Base-by-base conservation (phyloP, 2,888 invertebrate genomes). In the Stramonita haemastoma region DNA sequence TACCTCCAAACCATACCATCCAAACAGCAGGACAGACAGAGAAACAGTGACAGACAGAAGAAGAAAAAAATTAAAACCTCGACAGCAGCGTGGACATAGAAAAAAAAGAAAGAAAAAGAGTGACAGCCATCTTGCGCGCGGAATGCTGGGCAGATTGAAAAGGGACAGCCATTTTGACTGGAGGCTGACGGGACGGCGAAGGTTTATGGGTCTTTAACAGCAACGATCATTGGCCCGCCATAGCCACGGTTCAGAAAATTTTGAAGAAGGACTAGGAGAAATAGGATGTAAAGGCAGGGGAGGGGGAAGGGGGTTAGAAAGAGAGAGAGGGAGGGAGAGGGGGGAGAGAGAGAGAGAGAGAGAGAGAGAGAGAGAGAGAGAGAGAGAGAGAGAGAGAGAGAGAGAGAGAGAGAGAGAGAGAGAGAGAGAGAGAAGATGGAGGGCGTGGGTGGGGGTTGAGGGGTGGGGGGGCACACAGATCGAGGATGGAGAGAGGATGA, bases 81-180 rank as follows among this genome's bases (percentile, higher is more conserved):
- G 8, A 46, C 46, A 46, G 46, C 46, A 46, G 46, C n/a, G n/a
- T n/a, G n/a, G n/a, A n/a, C n/a, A n/a, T n/a, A 57, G 15, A 57
- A 15, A 15, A 60, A 60, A 60, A 22, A 19, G 60, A 60, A 60
- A 60, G 60, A 60, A 60, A 22, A 15, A 60, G 22, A 15, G 22
- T 19, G 60, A 60, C 60, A 22, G 60, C 73, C 73, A 73, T 73
- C 73, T 73, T 26, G 73, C 11, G 29, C 73, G 73, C 73, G n/a
- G 73, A 73, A 26, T 73, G 29, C 73, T n/a, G 73, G 73, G 26
- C 22, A 73, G 73, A 73, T 73, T 73, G 73, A 73, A 73, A 73
- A n/a, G 73, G n/a, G 73, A 73, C 73, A 73, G 73, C 73, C 73
- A 73, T 73, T 73, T 73, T 73, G 73, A 73, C 73, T 73, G 73